Base-by-base conservation (phyloP, 2,888 invertebrate genomes). In the Ganaspis brasiliensis region DNA sequence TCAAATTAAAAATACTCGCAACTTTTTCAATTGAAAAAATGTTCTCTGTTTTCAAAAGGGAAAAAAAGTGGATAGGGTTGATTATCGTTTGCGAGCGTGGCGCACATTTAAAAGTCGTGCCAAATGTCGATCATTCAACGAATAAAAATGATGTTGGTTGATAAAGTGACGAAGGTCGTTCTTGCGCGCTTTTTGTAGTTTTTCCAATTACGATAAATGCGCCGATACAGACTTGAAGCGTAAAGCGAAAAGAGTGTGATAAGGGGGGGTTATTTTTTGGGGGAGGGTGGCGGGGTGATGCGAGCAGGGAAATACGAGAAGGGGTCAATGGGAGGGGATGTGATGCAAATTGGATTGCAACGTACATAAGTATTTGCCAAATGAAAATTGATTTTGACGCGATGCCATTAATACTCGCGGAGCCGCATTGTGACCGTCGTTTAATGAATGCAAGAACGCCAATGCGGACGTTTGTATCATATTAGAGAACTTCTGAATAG, bases 321-420 rank as follows among this genome's bases (percentile, higher is more conserved):
- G 35, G 37, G 57, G 24, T 79, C 75, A 76, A 76, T 76, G 79
- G 76, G 73, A 76, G 78, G 79, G 80, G 79, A 76, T 78, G 80
- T 81, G 81, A 84, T 85, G 88, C 86, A 89, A 89, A 90, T 90
- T 89, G 89, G 86, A 89, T 89, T 89, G 89, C 87, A 87, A 83
- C 87, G 87, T 89, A 89, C 89, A 89, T 89, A 89, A 89, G 89
- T 90, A 89, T 89, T 88, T 86, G 85, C 83, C 87, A 89, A 89
- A 89, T 89, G 89, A 90, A 89, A 91, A 91, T 91, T 90, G 89
- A 91, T 89, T 90, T 87, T 88, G 90, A 90, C 89, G 87, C 86
- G 86, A 82, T 82, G 86, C 89, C 89, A 88, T 90, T 90, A 89
- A 89, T 90, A 89, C 88, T 86, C 82, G 81, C 84, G 85, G 80